Conservation (phyloP, 2,797 vertebrate genomes). For the Galaxias olidus region DNA sequence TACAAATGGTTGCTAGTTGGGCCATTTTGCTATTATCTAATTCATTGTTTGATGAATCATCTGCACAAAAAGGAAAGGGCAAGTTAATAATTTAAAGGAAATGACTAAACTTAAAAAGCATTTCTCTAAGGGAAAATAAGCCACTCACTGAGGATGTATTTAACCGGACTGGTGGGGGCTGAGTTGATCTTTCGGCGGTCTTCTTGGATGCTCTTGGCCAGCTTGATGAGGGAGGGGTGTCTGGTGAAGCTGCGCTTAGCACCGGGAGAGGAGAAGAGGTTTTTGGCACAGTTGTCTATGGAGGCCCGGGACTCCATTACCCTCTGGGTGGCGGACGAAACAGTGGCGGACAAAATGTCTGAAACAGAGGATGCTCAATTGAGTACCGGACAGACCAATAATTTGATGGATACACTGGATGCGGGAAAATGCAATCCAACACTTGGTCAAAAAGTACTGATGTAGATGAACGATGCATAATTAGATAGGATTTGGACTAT, state of each 20-base stretch:
- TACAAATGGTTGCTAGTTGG: conserved; percentile 86
- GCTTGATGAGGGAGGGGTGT: conserved; percentile 92
- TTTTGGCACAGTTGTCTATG: conserved; percentile 89
- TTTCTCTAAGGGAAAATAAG: too few species aligned
- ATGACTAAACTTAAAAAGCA: not conserved
- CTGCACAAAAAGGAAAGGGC: conserved; percentile 33
- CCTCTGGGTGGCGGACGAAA: conserved; percentile 35
- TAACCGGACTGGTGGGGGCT: conserved; percentile 87
- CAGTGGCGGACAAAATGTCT: conserved; percentile 51
- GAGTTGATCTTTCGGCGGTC: conserved; percentile 93
- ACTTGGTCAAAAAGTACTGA: too few species aligned
- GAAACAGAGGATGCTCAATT: conserved; percentile 24
- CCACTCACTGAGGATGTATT: conserved; percentile 71
- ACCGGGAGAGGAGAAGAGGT: conserved; percentile 84
- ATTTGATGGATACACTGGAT: not conserved
- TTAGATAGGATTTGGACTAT: not conserved
- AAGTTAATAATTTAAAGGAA: not conserved
- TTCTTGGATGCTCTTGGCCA: conserved; percentile 86
- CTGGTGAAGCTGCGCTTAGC: conserved; percentile 86
- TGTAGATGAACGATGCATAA: not conserved
- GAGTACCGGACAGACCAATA: not conserved
- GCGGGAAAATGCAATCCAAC: too few species aligned
- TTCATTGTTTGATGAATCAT: conserved; percentile 32
- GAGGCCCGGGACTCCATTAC: conserved; percentile 63
- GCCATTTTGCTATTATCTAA: conserved; percentile 81